phyloP scores from a whole-genome alignment of 2,797 vertebrate genomes.

The Lepus oiostolus region DNA sequence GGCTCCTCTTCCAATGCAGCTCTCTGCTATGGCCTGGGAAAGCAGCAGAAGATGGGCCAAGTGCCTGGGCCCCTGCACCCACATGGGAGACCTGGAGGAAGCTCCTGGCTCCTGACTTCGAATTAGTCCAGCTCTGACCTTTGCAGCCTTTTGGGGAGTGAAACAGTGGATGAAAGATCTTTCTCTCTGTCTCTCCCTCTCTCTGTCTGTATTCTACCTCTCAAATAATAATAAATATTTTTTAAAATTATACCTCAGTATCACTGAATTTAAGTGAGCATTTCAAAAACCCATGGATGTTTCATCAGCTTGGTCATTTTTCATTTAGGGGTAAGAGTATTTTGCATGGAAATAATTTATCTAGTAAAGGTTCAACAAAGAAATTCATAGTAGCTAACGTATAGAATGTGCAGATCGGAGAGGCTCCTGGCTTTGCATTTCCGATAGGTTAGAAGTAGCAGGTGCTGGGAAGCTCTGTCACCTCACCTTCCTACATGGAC shows the following conservation, averaged over 20 bases:
- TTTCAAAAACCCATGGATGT: not conserved
- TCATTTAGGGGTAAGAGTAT: not conserved
- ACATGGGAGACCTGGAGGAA: too few relatives aligned
- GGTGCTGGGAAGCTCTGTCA: not conserved
- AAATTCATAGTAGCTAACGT: not conserved
- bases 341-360: not conserved
- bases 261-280: not conserved
- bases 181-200: too few relatives aligned
- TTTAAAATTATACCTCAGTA: not conserved
- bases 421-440: not conserved
- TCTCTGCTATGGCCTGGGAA: too few relatives aligned
- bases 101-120: too few relatives aligned
- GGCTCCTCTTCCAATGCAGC: too few relatives aligned
- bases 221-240: too few relatives aligned
- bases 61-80: too few relatives aligned
- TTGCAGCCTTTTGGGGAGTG: too few relatives aligned
- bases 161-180: too few relatives aligned
- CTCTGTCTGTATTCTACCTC: too few relatives aligned
- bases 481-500: not conserved
- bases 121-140: too few relatives aligned
- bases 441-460: not conserved
- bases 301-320: not conserved
- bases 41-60: too few relatives aligned
- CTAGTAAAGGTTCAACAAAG: constrained; percentile 3
- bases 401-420: not conserved